A percentile compares a stretch with the other conserved stretches of the same genome.
Evolutionary conservation across 2,888 invertebrate genomes (phyloP).

Genomic region (Pollenia amentaria): DNA sequence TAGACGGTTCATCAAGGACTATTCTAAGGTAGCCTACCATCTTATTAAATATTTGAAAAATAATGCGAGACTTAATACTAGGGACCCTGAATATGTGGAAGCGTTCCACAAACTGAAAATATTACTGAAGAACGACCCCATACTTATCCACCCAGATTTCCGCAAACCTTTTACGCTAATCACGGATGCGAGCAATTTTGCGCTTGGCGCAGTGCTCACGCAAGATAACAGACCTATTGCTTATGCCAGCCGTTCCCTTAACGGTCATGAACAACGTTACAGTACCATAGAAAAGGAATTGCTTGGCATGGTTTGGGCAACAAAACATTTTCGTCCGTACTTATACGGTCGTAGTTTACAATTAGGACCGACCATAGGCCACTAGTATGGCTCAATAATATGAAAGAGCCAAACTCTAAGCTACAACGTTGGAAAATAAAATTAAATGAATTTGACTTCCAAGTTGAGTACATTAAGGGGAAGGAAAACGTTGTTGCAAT

Average conservation of each 20-base stretch:
- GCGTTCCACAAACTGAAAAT: conserved; percentile 4
- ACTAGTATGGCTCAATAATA: too few relatives aligned
- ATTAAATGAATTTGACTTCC: too few relatives aligned
- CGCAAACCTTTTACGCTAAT: neutral
- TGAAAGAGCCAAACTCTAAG: too few relatives aligned
- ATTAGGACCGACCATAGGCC: too few relatives aligned
- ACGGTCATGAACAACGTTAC: conserved; percentile 14
- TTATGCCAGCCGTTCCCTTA: conserved; percentile 8
- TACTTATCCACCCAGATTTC: too few relatives aligned
- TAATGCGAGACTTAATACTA: neutral
- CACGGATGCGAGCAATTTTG: conserved; percentile 8
- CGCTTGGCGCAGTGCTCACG: neutral
- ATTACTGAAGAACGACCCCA: neutral
- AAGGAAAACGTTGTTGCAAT: too few relatives aligned
- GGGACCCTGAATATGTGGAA: neutral
- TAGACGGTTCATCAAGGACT: conserved; percentile 23
- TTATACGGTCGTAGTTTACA: conserved; percentile 6
- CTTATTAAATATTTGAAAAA: conserved; percentile 9
- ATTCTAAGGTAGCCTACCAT: conserved; percentile 1
- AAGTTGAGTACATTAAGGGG: too few relatives aligned
- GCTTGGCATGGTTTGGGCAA: conserved; percentile 1
- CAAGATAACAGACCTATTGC: neutral
- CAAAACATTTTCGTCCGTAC: neutral
- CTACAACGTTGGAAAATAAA: too few relatives aligned
- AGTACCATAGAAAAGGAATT: neutral